Conservation (phyloP, 2,888 invertebrate species). For the Macrostomum cliftonense region DNA sequence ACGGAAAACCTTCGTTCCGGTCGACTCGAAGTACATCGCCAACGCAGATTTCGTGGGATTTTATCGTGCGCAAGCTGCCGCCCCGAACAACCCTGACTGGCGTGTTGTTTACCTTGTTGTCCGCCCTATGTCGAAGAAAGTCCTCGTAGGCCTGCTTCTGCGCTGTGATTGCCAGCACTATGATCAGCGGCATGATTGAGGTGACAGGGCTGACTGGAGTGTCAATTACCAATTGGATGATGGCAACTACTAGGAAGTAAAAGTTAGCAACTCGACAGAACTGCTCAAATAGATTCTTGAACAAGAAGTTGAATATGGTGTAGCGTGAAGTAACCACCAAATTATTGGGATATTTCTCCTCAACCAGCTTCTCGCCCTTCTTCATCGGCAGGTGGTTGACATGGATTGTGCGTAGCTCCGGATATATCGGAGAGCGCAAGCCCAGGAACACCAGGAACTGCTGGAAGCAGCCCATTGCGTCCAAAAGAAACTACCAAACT, state of each 20-base stretch:
- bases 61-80: slow-evolving; percentile 4
- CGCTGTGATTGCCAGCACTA: slow-evolving; percentile 58
- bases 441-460: no score
- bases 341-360: slow-evolving; percentile 34
- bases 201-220: slow-evolving; percentile 49
- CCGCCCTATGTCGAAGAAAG: slow-evolving; percentile 53
- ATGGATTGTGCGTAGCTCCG: no score
- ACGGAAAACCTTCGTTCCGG: slow-evolving; percentile 57
- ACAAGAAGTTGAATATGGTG: slow-evolving; percentile 55
- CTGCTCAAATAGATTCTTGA: slow-evolving; percentile 63
- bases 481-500: no score
- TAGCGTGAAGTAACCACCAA: slow-evolving; percentile 48
- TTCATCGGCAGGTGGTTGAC: no score
- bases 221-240: slow-evolving; percentile 45
- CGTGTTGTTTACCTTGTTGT: slow-evolving; percentile 43
- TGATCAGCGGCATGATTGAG: slow-evolving; percentile 53
- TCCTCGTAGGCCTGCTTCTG: slow-evolving; percentile 64
- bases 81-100: slow-evolving; percentile 6
- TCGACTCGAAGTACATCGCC: slow-evolving; percentile 57
- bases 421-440: no score
- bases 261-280: slow-evolving; percentile 64
- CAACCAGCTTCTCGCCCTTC: no score
- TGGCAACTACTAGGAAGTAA: slow-evolving; percentile 56
- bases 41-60: slow-evolving; percentile 38
- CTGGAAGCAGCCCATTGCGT: no score